Percentiles rank a stretch among this genome's conserved stretches.
Evolutionary conservation across 2,888 invertebrate species (phyloP).

Genomic region (Ametastegia equiseti): DNA sequence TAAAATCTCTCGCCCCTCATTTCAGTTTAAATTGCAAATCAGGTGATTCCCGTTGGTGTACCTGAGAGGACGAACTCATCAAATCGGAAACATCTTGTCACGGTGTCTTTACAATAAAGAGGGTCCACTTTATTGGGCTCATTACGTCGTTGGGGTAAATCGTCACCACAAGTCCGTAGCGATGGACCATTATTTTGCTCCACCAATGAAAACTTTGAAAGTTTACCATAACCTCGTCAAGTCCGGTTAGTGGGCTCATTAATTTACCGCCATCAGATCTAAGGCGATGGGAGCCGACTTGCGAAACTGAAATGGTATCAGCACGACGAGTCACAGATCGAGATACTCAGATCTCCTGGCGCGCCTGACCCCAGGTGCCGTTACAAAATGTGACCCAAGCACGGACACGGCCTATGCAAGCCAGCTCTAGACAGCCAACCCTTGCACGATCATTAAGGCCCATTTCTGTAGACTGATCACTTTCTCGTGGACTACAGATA

Average conservation of each 20-base stretch:
- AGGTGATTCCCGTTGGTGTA: background rate
- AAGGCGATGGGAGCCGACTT: conserved; percentile 41
- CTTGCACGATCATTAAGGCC: conserved; percentile 19
- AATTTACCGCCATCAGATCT: conserved; percentile 49
- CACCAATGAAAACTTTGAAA: conserved; percentile 5
- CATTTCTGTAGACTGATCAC: conserved; percentile 20
- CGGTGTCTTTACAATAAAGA: background rate
- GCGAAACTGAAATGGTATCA: conserved; percentile 49
- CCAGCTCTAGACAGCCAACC: conserved; percentile 28
- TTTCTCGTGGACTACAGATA: conserved; percentile 20
- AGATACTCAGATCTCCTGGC: conserved; percentile 38
- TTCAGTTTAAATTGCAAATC: background rate
- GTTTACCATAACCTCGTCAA: conserved; percentile 27
- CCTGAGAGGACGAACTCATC: background rate
- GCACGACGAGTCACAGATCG: conserved; percentile 36
- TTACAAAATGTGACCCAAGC: conserved; percentile 44
- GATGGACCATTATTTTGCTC: conserved; percentile 16
- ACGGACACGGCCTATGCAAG: conserved; percentile 13
- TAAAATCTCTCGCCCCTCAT: conserved; percentile 2
- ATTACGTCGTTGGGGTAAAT: background rate
- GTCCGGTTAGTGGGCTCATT: conserved; percentile 33
- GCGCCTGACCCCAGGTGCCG: conserved; percentile 39
- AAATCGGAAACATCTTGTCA: conserved; percentile 17
- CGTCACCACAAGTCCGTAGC: background rate
- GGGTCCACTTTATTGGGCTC: conserved; percentile 5